phyloP scores from a whole-genome alignment of 2,888 invertebrate genomes.

The Ceriagrion tenellum region DNA sequence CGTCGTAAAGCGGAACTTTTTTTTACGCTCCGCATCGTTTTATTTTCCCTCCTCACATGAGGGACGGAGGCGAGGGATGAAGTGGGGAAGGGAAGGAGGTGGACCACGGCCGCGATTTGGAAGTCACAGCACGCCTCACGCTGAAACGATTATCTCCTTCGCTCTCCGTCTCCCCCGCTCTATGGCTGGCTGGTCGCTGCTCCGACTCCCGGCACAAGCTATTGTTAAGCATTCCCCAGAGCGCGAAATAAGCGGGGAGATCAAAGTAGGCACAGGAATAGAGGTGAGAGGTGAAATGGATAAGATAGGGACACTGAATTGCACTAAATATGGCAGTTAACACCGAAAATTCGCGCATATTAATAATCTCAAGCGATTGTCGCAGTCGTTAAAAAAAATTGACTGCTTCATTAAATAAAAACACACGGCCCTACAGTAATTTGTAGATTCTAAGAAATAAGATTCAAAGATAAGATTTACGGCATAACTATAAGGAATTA shows the following conservation, averaged over 20 bases:
- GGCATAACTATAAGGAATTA: no score
- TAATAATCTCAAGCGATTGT: background rate
- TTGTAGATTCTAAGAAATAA: no score
- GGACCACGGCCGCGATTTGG: background rate
- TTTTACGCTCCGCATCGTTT: background rate
- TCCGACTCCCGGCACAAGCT: background rate
- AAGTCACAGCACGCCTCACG: background rate
- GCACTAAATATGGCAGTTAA: background rate
- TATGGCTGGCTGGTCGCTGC: background rate
- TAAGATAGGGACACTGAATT: background rate
- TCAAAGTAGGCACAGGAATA: background rate
- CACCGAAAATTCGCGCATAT: background rate
- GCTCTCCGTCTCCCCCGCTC: background rate
- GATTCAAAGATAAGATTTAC: no score
- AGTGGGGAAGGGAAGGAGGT: background rate
- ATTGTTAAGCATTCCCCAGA: background rate
- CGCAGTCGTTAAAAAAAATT: no score
- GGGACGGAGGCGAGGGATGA: background rate
- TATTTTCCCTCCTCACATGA: background rate
- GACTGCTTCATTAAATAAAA: no score
- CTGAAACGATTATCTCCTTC: background rate
- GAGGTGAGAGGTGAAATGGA: background rate
- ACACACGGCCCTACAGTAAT: no score
- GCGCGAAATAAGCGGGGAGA: background rate
- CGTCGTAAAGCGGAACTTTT: background rate